Evolutionary conservation across 2,888 invertebrate genomes (phyloP), one percentile per base, ranked within the genome.

Genomic region (Drosophila buzzatii): DNA sequence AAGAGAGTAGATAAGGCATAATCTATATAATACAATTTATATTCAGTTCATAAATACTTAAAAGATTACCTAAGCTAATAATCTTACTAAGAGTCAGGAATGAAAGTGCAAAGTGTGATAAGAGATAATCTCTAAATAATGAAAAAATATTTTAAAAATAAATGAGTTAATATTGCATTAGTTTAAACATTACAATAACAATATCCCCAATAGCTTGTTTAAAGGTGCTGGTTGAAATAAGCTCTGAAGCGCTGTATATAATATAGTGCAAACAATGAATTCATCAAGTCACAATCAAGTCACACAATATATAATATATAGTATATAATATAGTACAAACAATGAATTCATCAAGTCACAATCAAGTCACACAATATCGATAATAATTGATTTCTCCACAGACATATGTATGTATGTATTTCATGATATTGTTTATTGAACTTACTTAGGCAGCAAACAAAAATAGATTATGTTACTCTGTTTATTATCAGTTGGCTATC

Each of bases 361-460:
- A 33, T 39, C 39, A n/a, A 16, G 39, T 7, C 2, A n/a, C 7
- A 8, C 16, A 16, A 3, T n/a, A 39, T 39, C 16, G 16, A 39
- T 39, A n/a, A n/a, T n/a, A 39, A 7, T n/a, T 8, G 39, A 39
- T 39, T 44, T 44, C 44, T n/a, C 2, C 20, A 12, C 18, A 14
- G 20, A 0, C 27, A 2, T 27, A 27, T 5, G 5, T 27, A 27
- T 27, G 27, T 27, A 23, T 27, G 27, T 53, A 53, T 53, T 53
- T 37, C 39, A n/a, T 39, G 39, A 35, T 53, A 35, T 53, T 39
- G 53, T 20, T 53, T 23, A 53, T 53, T 37, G 1, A 16, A n/a
- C 14, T 31, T 1, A 7, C n/a, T 49, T 49, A 49, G 37, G 18
- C 55, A 31, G 55, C 55, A 14, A 18, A 31, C 55, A 31, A 10